phyloP scores from a whole-genome alignment of 2,888 invertebrate species.

The Callosobruchus maculatus region DNA sequence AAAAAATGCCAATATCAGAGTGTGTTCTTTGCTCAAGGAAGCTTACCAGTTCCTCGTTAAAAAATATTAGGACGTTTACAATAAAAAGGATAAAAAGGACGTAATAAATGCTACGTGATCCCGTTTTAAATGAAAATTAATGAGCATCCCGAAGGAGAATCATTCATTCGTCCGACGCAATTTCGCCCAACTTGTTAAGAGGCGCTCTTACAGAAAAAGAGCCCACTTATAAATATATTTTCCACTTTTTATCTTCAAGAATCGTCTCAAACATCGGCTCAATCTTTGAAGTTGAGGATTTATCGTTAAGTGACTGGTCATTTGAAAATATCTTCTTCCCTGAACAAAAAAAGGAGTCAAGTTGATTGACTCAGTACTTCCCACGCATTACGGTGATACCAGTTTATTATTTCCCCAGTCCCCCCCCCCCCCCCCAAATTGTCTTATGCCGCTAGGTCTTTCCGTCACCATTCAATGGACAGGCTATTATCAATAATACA shows the following conservation, averaged over 20 bases:
- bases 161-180: slow-evolving; percentile 5
- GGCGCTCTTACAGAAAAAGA: neutral
- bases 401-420: too few relatives aligned
- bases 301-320: neutral
- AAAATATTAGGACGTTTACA: neutral
- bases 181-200: neutral
- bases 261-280: neutral
- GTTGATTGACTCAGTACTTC: too few relatives aligned
- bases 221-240: neutral
- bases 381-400: too few relatives aligned
- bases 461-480: too few relatives aligned
- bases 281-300: neutral
- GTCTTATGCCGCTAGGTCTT: too few relatives aligned
- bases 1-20: neutral
- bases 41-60: neutral
- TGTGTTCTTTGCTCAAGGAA: neutral
- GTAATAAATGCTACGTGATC: slow-evolving; percentile 4
- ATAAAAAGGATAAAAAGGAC: neutral
- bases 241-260: neutral
- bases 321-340: too few relatives aligned
- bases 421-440: too few relatives aligned
- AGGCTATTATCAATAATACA: too few relatives aligned
- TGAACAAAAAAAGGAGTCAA: too few relatives aligned
- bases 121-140: slow-evolving; percentile 14
- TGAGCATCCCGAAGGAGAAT: slow-evolving; percentile 5